These are phyloP conservation scores for Kuschelorhynchus macadamiae DNA, from an alignment of 2,888 invertebrate species.

Conservation along the genomic window DNA sequence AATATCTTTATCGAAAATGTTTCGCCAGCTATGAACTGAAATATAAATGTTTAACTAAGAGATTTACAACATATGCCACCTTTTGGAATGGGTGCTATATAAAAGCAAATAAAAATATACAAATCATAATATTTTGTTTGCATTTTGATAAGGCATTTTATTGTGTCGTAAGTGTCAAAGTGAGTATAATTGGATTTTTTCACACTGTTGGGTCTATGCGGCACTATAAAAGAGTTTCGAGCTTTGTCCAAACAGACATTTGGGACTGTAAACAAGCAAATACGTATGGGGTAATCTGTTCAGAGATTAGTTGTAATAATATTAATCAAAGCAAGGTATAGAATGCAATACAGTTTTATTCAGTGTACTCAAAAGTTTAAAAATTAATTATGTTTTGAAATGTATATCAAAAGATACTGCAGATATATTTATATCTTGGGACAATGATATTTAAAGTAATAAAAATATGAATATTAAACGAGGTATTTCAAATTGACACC, in stretches of 20 bases:
- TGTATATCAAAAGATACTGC: too few relatives aligned
- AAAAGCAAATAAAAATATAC: constrained; percentile 48
- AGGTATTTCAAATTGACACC: too few relatives aligned
- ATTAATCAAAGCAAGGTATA: too few relatives aligned
- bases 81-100: constrained; percentile 32
- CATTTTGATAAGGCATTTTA: constrained; percentile 46
- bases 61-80: constrained; percentile 37
- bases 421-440: too few relatives aligned
- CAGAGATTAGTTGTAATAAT: not conserved
- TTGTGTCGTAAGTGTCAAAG: constrained; percentile 36
- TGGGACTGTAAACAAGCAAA: not conserved
- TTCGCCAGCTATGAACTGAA: constrained; percentile 46
- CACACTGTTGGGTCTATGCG: constrained; percentile 16
- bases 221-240: constrained; percentile 9
- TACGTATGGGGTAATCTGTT: constrained; percentile 2
- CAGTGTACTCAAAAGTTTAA: too few relatives aligned
- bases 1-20: too few relatives aligned
- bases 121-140: constrained; percentile 52
- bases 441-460: too few relatives aligned
- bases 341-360: too few relatives aligned
- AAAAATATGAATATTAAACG: too few relatives aligned
- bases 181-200: constrained; percentile 24
- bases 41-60: constrained; percentile 39
- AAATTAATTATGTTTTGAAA: too few relatives aligned
- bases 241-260: not conserved